These are phyloP conservation scores for Aradophagus sp. DNA, from an alignment of 1,140 invertebrate genomes.

Conservation along the genomic window DNA sequence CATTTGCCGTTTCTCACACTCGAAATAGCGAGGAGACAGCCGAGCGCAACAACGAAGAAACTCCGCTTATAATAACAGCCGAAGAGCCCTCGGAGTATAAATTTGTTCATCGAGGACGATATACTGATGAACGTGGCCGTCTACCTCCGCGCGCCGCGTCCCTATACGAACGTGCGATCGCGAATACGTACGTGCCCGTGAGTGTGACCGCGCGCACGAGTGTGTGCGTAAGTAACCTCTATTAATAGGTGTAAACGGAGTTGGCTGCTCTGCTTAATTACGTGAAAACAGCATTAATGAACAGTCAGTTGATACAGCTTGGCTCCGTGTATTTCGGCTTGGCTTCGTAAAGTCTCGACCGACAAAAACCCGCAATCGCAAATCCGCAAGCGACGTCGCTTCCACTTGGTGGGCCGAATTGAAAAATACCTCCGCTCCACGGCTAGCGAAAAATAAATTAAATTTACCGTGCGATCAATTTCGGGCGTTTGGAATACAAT, in stretches of 20 bases:
- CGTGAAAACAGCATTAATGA: constrained; percentile 54
- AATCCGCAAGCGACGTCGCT: no score
- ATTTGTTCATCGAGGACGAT: constrained; percentile 51
- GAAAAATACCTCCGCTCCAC: no score
- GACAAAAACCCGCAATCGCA: no score
- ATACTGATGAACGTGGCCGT: constrained; percentile 53
- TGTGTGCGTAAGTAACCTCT: constrained; percentile 43
- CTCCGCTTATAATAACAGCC: constrained; percentile 44
- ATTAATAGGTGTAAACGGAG: constrained; percentile 54
- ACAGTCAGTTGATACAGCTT: constrained; percentile 33
- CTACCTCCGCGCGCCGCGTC: constrained; percentile 39
- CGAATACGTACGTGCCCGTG: background rate
- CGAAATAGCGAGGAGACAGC: constrained; percentile 27
- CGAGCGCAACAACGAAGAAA: constrained; percentile 36
- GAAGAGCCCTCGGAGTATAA: constrained; percentile 25
- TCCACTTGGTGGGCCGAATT: no score
- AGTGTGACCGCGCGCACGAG: background rate
- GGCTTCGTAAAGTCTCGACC: no score
- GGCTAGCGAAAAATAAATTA: no score
- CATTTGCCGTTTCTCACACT: constrained; percentile 21
- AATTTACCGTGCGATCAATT: no score
- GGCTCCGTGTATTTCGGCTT: background rate
- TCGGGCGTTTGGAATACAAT: no score
- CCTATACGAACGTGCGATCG: constrained; percentile 15
- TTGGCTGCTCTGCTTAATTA: constrained; percentile 52